Base-by-base conservation (phyloP, 2,113 vertebrate species). In the Trinectes maculatus region DNA sequence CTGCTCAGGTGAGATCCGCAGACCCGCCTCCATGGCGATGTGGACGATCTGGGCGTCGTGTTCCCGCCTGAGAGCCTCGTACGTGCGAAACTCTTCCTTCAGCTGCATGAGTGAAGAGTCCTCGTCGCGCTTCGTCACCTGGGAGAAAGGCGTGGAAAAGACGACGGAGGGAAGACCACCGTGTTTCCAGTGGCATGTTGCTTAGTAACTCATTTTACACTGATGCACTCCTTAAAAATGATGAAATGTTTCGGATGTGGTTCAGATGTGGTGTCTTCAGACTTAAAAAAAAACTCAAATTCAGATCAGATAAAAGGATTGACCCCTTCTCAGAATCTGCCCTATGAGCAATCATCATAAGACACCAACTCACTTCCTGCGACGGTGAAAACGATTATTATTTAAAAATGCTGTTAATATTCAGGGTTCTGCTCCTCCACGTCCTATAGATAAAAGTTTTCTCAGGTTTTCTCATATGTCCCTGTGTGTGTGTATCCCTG, bases 81-180 rank as follows among this genome's bases (percentile, higher is more conserved):
- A 98, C 18, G 95, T 96, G 11, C 97, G 93, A 84, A 99, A 98
- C 86, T 99, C 97, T 64, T 98, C 97, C 56, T 98, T 98, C 55
- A 99, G 89, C 67, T 99, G 96, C 97, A 99, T 99, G 85, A 98
- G 90, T 3, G 97, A 99, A 59, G 97, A 99, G 89, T 99, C 97
- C 87, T 99, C 97, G 69, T 99, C 97, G 8, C 97, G 94, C 92
- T 99, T 99, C 25, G 96, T 99, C 84, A 99, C 97, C 97, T 98
- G 87, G 47, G 5, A 12, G 33, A 1, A 5, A 67, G 34, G 42
- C 22, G n/a, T 51, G 37, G 48, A 28, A n/a, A 3, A 11, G 9
- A 33, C 16, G 11, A 22, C 3, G 42, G 5, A 25, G 42, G 3
- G 13, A 33, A n/a, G n/a, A n/a, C n/a, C n/a, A n/a, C n/a, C n/a